phyloP scores from a whole-genome alignment of 30 jellyfish, hydroid and myxozoan genomes.

The Euphysa ruthae region DNA sequence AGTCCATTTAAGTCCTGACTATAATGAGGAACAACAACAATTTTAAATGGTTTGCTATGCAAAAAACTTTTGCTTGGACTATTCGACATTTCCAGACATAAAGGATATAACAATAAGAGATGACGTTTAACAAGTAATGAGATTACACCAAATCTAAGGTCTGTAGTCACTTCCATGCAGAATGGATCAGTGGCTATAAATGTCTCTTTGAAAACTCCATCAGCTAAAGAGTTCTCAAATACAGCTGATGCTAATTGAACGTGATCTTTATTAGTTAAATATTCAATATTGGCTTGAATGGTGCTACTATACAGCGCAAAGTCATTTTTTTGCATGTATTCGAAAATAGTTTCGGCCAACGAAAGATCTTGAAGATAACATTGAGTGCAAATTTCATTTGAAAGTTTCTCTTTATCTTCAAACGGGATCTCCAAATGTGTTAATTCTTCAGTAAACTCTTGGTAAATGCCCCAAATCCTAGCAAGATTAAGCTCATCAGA shows the following conservation, averaged over 20 bases:
- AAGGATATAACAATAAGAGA: too few species aligned
- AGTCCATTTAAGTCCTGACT: neutral
- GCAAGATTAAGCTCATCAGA: neutral
- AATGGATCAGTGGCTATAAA: neutral
- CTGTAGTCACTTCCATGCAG: neutral
- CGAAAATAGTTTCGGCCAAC: neutral
- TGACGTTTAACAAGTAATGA: neutral
- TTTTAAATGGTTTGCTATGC: neutral
- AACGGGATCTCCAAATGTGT: neutral
- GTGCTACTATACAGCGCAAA: neutral
- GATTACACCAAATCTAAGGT: neutral
- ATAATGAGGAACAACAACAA: neutral
- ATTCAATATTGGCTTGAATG: neutral
- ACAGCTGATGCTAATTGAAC: neutral
- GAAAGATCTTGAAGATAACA: neutral
- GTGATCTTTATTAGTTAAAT: neutral
- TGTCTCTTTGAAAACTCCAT: neutral
- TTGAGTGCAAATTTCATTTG: neutral
- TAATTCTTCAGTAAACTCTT: neutral
- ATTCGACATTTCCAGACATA: too few species aligned
- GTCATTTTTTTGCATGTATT: neutral
- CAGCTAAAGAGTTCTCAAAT: neutral
- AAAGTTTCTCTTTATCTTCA: neutral
- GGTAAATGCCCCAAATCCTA: neutral
- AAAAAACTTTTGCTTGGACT: neutral